phyloP scores from a whole-genome alignment of 1,140 invertebrate genomes.

The Pseudomyrmex concolor region DNA sequence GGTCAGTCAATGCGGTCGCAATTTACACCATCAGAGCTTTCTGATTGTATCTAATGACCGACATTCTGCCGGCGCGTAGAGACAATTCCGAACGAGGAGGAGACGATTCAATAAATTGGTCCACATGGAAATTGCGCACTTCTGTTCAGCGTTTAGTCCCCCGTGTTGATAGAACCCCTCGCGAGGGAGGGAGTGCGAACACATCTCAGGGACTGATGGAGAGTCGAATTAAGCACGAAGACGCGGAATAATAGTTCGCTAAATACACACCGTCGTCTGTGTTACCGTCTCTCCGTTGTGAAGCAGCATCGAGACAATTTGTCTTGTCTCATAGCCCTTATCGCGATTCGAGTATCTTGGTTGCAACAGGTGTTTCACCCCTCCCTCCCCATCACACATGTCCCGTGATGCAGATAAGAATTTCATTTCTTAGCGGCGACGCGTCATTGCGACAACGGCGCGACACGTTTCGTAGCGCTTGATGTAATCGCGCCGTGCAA shows the following conservation, averaged over 20 bases:
- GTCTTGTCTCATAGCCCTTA: constrained; percentile 34
- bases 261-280: constrained; percentile 4
- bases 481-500: neutral
- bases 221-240: constrained; percentile 15
- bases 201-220: neutral
- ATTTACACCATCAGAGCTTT: constrained; percentile 55
- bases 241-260: constrained; percentile 19
- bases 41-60: constrained; percentile 53
- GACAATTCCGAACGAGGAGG: constrained; percentile 13
- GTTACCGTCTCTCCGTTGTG: neutral
- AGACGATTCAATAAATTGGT: constrained; percentile 14
- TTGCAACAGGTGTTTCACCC: constrained; percentile 51
- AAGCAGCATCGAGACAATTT: constrained; percentile 33
- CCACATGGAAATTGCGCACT: constrained; percentile 31
- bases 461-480: neutral
- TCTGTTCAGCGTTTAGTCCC: neutral
- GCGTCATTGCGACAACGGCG: neutral
- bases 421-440: constrained; percentile 41
- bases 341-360: constrained; percentile 11
- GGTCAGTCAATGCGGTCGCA: constrained; percentile 49
- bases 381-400: neutral
- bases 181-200: neutral
- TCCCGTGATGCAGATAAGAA: constrained; percentile 40
- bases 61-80: constrained; percentile 38
- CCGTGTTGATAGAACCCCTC: neutral